Base-by-base conservation (phyloP, 2,888 invertebrate species). In the Leptinotarsa juncta region DNA sequence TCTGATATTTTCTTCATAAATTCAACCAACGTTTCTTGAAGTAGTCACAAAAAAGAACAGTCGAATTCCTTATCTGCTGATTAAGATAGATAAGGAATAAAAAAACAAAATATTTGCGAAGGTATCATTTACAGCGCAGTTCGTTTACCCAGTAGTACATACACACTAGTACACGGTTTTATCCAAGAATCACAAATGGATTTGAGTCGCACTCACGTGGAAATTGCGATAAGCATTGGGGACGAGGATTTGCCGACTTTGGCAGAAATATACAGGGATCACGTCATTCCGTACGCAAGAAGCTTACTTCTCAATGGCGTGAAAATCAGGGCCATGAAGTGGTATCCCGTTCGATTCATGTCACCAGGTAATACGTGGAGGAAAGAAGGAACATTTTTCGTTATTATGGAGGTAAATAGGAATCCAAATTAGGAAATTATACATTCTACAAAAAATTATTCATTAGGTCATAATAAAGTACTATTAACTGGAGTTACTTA, bases 341-440 rank as follows among this genome's bases (percentile, higher is more conserved):
- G 53, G 16, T 73, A 70, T 50, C 73, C 73, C 3, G 20, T 70
- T 23, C 65, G 55, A 16, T 74, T 74, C 48, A 51, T 62, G 42
- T 57, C 71, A 14, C 67, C 70, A 1, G 49, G 50, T 3, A 50
- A 57, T 4, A 32, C 42, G 5, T 71, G 70, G 70, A 66, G 42
- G 62, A 70, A 71, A 49, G 70, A 53, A 4, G 74, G 74, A 2
- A 74, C 67, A 4, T 71, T 74, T 42, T 32, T 74, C n/a, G 66
- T 66, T 23, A 18, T 67, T 23, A 57, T 74, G 15, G 67, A 74
- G 67, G 74, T 74, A 71, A 70, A 42, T 10, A 23, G 2, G 20
- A 49, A 50, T 32, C 18, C 23, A 42, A 42, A 42, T 10, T 42
- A 3, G 10, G 3, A 42, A 42, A 42, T 42, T 10, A 10, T 42